Conservation (phyloP, 2,113 vertebrate species). For the Ceyx cyanopectus region DNA sequence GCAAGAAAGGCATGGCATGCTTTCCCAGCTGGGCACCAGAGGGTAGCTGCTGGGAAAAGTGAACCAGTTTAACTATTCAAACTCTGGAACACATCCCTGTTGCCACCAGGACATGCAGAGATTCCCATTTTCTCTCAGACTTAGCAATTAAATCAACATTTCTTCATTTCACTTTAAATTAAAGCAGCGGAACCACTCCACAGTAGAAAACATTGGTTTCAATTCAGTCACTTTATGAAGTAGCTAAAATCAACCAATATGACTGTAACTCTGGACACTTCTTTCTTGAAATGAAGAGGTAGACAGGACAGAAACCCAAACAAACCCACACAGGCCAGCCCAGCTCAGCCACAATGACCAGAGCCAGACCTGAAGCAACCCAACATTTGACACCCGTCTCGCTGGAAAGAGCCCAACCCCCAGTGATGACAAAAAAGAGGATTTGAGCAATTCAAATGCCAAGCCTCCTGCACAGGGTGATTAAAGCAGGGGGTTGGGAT, state of each 20-base stretch:
- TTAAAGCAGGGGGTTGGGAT: conserved; percentile 20
- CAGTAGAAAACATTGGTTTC: not conserved
- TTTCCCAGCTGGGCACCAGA: not conserved
- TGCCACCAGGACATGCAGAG: not conserved
- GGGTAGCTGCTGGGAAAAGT: not conserved
- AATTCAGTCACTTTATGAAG: not conserved
- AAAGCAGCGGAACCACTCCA: not conserved
- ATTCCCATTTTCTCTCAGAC: not conserved
- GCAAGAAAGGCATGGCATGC: not conserved
- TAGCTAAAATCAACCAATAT: too few species aligned
- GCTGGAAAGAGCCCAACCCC: not conserved
- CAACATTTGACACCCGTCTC: not conserved
- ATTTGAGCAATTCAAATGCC: not conserved
- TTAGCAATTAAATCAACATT: not conserved
- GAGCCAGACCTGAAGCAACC: not conserved
- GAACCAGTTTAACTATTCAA: not conserved
- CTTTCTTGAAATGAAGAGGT: not conserved
- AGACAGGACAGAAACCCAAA: not conserved
- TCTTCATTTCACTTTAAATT: not conserved
- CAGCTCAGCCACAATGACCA: not conserved
- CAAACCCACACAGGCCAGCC: not conserved
- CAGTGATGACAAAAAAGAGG: not conserved
- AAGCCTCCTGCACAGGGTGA: not conserved
- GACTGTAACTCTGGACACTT: not conserved
- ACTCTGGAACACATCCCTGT: not conserved